phyloP scores from a whole-genome alignment of 1,140 invertebrate species.

The Musca vetustissima region DNA sequence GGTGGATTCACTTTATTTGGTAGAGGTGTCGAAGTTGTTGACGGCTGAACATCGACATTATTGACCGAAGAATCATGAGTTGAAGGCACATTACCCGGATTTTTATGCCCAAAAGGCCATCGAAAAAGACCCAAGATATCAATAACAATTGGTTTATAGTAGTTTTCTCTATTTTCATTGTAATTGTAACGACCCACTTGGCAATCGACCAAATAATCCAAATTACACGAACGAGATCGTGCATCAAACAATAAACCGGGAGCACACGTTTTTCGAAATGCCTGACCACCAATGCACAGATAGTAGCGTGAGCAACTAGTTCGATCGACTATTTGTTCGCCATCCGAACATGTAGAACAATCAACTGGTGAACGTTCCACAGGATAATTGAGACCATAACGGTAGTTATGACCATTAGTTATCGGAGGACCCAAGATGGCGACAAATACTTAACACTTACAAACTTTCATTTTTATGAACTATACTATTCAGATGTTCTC shows the following conservation, averaged over 20 bases:
- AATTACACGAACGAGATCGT: not conserved
- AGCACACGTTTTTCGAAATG: not conserved
- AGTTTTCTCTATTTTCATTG: too few species aligned
- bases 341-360: conserved; percentile 3
- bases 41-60: too few species aligned
- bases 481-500: too few species aligned
- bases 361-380: not conserved
- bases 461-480: conserved; percentile 16
- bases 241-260: conserved; percentile 5
- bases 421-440: not conserved
- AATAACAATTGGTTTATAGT: not conserved
- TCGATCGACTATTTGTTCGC: not conserved
- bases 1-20: too few species aligned
- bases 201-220: conserved; percentile 3
- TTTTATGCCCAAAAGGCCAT: not conserved
- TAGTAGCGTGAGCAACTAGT: conserved; percentile 9
- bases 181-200: not conserved
- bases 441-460: not conserved
- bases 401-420: not conserved
- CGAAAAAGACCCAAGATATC: not conserved
- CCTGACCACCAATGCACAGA: not conserved
- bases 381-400: not conserved
- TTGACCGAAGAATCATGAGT: too few species aligned
- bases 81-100: too few species aligned
- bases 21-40: too few species aligned